A percentile compares a stretch with the other conserved stretches of the same genome.
These are phyloP conservation scores for Trachelus tabidus DNA, from an alignment of 2,888 invertebrate genomes.

Conservation along the genomic window DNA sequence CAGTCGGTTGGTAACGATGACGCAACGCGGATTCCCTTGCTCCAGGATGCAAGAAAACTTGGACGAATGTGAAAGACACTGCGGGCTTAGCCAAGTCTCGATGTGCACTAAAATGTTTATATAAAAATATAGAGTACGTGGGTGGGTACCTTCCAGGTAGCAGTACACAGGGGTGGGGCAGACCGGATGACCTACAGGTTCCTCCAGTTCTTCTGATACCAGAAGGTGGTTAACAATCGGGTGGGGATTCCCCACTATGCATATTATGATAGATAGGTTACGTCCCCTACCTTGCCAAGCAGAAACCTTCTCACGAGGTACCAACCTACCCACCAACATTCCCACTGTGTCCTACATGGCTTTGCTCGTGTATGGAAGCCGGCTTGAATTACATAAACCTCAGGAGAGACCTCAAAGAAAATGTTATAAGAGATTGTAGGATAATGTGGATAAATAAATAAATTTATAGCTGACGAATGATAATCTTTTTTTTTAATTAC, in stretches of 20 bases:
- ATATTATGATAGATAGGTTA: conserved; percentile 9
- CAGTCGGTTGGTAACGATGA: neutral
- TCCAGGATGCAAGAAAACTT: neutral
- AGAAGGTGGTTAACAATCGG: neutral
- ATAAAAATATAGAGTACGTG: conserved; percentile 45
- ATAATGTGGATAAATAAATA: neutral
- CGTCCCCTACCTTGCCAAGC: conserved; percentile 12
- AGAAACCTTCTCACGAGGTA: conserved; percentile 7
- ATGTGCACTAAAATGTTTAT: conserved; percentile 52
- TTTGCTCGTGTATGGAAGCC: neutral
- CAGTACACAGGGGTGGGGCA: neutral
- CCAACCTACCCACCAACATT: neutral
- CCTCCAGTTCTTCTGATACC: neutral
- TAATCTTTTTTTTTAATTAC: neutral
- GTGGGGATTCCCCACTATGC: conserved; percentile 15
- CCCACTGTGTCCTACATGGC: neutral
- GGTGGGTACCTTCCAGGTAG: neutral
- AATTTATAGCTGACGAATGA: neutral
- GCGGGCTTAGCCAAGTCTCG: conserved; percentile 42
- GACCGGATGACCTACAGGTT: neutral
- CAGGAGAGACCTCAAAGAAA: neutral
- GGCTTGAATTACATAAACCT: neutral
- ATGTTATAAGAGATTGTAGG: neutral
- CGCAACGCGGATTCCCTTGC: neutral
- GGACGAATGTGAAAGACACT: conserved; percentile 20